phyloP scores from a whole-genome alignment of 1,140 invertebrate species.

The Brachionus rubens region DNA sequence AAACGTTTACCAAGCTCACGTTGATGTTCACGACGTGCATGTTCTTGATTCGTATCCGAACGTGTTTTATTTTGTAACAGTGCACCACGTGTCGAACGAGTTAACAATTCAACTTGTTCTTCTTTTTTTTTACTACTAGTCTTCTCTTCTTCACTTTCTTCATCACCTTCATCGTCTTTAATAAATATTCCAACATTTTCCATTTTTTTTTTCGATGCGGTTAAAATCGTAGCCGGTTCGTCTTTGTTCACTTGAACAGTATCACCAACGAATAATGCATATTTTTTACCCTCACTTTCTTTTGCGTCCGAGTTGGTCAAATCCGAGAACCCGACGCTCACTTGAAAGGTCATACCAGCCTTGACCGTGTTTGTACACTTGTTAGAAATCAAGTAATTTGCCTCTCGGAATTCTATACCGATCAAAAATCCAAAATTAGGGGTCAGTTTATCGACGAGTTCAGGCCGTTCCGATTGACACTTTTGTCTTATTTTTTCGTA shows the following conservation, averaged over 20 bases:
- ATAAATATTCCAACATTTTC: slow-evolving; percentile 95
- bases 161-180: slow-evolving; percentile 70
- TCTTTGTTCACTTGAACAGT: slow-evolving; percentile 90
- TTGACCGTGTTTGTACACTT: slow-evolving; percentile 68
- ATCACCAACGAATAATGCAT: slow-evolving; percentile 92
- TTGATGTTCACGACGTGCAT: slow-evolving; percentile 93
- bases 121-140: slow-evolving; percentile 71
- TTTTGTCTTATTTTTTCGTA: slow-evolving; percentile 78
- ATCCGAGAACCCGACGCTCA: slow-evolving; percentile 88
- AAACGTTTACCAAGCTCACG: slow-evolving; percentile 83
- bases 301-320: slow-evolving; percentile 73
- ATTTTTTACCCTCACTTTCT: slow-evolving; percentile 81
- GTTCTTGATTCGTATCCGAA: slow-evolving; percentile 77
- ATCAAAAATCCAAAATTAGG: slow-evolving; percentile 77
- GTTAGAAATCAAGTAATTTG: slow-evolving; percentile 81
- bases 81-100: slow-evolving; percentile 54
- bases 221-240: slow-evolving; percentile 79
- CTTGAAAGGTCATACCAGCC: slow-evolving; percentile 87
- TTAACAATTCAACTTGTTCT: slow-evolving; percentile 65
- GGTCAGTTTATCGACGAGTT: slow-evolving; percentile 82
- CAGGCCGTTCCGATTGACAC: slow-evolving; percentile 81
- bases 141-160: slow-evolving; percentile 68
- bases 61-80: slow-evolving; percentile 52
- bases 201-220: slow-evolving; percentile 82
- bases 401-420: slow-evolving; percentile 95